Evolutionary conservation across 1,140 invertebrate genomes (phyloP).

Genomic region (Zeugodacus cucurbitae): DNA sequence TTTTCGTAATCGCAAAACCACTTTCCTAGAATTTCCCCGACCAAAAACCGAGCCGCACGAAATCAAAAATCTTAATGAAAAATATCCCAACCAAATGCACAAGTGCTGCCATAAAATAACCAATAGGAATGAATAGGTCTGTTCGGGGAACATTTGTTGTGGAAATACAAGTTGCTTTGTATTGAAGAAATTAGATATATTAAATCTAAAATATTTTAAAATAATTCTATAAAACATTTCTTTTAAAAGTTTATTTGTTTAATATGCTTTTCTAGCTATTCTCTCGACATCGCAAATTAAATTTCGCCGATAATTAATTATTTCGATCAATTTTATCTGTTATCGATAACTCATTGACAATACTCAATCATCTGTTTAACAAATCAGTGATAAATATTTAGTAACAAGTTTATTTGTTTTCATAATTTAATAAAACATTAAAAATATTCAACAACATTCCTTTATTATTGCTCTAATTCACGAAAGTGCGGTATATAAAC

Average conservation of each 20-base stretch:
- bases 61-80: constrained; percentile 5
- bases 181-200: too few species aligned
- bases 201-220: too few species aligned
- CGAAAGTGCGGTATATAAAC: not conserved
- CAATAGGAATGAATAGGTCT: not conserved
- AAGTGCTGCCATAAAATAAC: not conserved
- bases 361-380: not conserved
- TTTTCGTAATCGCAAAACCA: constrained; percentile 19
- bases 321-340: too few species aligned
- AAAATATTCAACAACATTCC: not conserved
- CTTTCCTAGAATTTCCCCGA: constrained; percentile 33
- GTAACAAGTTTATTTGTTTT: not conserved
- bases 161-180: too few species aligned
- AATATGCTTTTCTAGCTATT: too few species aligned
- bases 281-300: too few species aligned
- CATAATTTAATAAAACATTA: not conserved
- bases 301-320: too few species aligned
- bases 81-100: not conserved
- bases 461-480: not conserved
- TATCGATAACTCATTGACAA: too few species aligned
- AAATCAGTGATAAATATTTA: not conserved
- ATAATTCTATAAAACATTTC: too few species aligned
- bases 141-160: not conserved
- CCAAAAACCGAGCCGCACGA: not conserved
- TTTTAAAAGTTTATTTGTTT: too few species aligned